Conservation (phyloP, 2,888 invertebrate genomes). For the Cataglyphis rosenhaueri region DNA sequence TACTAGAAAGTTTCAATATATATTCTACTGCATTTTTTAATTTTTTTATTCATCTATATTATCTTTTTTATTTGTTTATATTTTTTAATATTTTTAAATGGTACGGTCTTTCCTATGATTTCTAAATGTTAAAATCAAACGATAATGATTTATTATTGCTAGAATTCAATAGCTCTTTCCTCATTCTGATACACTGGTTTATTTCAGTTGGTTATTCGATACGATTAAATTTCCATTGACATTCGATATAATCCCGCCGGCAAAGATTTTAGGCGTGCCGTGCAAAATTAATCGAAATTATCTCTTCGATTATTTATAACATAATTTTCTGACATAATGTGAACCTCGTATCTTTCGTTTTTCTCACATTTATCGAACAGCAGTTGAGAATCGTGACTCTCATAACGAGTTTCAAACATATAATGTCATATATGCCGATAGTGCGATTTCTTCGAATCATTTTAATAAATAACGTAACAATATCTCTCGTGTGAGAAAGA, state of each 20-base stretch:
- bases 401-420: neutral
- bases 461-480: conserved; percentile 5
- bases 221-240: conserved; percentile 18
- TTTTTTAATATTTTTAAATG: neutral
- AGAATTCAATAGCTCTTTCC: neutral
- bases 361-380: conserved; percentile 7
- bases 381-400: conserved; percentile 2
- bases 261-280: conserved; percentile 2
- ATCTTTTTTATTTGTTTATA: neutral
- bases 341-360: neutral
- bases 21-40: neutral
- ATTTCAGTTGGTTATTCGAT: neutral
- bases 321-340: neutral
- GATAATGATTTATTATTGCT: neutral
- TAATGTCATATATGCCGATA: neutral
- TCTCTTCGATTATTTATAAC: conserved; percentile 14
- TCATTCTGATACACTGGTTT: neutral
- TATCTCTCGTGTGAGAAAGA: neutral
- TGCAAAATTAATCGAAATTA: conserved; percentile 11
- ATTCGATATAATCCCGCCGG: conserved; percentile 11
- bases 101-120: neutral
- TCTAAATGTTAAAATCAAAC: conserved; percentile 1
- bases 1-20: neutral
- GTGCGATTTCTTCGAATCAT: neutral
- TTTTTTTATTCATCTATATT: neutral